phyloP scores from a whole-genome alignment of 2,888 invertebrate genomes.

The Trichogramma evanescens region DNA sequence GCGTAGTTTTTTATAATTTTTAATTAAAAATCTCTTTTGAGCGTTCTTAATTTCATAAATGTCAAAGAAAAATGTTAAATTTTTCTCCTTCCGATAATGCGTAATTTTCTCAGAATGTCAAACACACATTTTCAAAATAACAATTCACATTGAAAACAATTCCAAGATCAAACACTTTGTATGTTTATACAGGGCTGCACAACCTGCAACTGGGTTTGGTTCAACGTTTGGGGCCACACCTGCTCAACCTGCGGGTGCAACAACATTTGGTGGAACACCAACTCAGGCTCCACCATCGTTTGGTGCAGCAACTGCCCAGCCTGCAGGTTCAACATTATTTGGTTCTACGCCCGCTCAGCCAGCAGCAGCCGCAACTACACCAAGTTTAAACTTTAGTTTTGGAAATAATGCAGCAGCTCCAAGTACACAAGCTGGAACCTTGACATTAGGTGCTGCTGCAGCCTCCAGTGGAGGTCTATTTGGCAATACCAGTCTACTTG shows the following conservation, averaged over 20 bases:
- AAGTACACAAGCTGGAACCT: conserved; percentile 32
- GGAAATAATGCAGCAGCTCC: conserved; percentile 26
- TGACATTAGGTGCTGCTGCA: conserved; percentile 30
- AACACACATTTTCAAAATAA: too few species aligned
- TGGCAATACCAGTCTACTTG: background rate
- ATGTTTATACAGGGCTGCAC: too few species aligned
- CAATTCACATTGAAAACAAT: too few species aligned
- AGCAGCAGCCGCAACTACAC: conserved; percentile 26
- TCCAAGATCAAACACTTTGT: too few species aligned
- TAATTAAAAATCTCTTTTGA: too few species aligned
- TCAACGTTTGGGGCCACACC: conserved; percentile 6
- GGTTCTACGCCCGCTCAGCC: conserved; percentile 33
- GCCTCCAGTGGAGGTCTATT: conserved; percentile 20
- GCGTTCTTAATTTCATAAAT: too few species aligned
- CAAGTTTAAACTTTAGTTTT: conserved; percentile 34
- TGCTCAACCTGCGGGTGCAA: background rate
- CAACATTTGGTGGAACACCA: conserved; percentile 5
- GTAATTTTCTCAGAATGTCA: too few species aligned
- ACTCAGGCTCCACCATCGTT: background rate
- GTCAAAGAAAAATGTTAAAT: too few species aligned
- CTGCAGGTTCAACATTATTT: conserved; percentile 27
- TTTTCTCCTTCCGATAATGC: too few species aligned
- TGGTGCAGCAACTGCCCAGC: conserved; percentile 5
- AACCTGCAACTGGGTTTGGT: conserved; percentile 28
- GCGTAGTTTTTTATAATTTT: background rate